Percentiles rank a stretch among this genome's conserved stretches.
phyloP scores from a whole-genome alignment of 2,888 invertebrate species.

The Callosobruchus maculatus region DNA sequence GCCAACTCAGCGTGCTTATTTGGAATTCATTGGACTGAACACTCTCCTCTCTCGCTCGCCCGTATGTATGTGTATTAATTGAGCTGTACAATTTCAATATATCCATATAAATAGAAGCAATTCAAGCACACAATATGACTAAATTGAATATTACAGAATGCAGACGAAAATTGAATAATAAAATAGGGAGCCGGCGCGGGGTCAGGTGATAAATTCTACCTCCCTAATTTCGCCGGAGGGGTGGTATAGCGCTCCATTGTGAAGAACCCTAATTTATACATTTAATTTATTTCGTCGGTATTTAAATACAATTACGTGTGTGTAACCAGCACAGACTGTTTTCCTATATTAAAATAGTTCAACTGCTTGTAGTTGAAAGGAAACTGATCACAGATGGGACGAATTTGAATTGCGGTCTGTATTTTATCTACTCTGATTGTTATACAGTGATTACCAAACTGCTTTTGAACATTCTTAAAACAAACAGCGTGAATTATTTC shows the following conservation, averaged over 20 bases:
- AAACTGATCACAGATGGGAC: not conserved
- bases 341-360: not conserved
- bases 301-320: conserved; percentile 33
- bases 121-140: conserved; percentile 40
- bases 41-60: conserved; percentile 17
- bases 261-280: conserved; percentile 34
- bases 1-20: conserved; percentile 21
- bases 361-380: not conserved
- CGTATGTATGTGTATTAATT: conserved; percentile 35
- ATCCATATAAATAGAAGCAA: conserved; percentile 40
- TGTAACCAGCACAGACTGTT: not conserved
- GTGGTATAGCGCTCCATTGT: conserved; percentile 25
- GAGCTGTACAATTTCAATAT: conserved; percentile 42
- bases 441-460: no score
- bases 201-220: conserved; percentile 37
- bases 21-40: conserved; percentile 31
- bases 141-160: conserved; percentile 42
- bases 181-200: conserved; percentile 30
- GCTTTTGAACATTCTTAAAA: no score
- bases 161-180: conserved; percentile 42
- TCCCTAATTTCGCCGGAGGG: conserved; percentile 34
- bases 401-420: not conserved
- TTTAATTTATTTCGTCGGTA: conserved; percentile 33
- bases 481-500: no score
- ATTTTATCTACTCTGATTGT: no score